Conservation (phyloP, 2,888 invertebrate species). For the Lapara coniferarum region DNA sequence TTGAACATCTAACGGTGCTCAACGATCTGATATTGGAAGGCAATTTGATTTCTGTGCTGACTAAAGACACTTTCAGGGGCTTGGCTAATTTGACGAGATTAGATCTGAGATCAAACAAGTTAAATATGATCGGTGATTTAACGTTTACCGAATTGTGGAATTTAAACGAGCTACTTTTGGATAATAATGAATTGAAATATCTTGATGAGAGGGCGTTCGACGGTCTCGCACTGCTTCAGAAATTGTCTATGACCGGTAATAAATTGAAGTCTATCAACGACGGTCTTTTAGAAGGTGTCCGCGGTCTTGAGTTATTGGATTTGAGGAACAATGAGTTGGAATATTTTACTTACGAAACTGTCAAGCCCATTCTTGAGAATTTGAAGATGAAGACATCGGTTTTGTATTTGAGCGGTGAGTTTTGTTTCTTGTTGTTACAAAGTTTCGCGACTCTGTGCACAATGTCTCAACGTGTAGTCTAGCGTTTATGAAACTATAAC, state of each 20-base stretch:
- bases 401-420: constrained; percentile 75
- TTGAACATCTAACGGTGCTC: constrained; percentile 88
- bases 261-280: constrained; percentile 88
- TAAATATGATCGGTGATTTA: constrained; percentile 90
- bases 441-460: neutral
- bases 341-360: constrained; percentile 89
- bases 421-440: constrained; percentile 27
- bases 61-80: constrained; percentile 90
- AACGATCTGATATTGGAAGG: constrained; percentile 91
- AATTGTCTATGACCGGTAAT: constrained; percentile 90
- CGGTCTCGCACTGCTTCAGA: constrained; percentile 88
- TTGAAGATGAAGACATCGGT: constrained; percentile 84
- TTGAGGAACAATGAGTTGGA: constrained; percentile 90
- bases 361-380: constrained; percentile 89
- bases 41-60: constrained; percentile 89
- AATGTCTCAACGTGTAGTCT: neutral
- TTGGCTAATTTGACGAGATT: constrained; percentile 88
- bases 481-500: neutral
- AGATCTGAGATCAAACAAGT: constrained; percentile 89
- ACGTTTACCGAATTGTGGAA: constrained; percentile 92
- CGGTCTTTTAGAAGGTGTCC: constrained; percentile 89
- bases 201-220: constrained; percentile 91
- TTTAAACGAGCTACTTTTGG: constrained; percentile 87
- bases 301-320: constrained; percentile 89
- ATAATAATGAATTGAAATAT: constrained; percentile 88